Evolutionary conservation across 2,888 invertebrate species (phyloP).

Genomic region (Celastrina argiolus): DNA sequence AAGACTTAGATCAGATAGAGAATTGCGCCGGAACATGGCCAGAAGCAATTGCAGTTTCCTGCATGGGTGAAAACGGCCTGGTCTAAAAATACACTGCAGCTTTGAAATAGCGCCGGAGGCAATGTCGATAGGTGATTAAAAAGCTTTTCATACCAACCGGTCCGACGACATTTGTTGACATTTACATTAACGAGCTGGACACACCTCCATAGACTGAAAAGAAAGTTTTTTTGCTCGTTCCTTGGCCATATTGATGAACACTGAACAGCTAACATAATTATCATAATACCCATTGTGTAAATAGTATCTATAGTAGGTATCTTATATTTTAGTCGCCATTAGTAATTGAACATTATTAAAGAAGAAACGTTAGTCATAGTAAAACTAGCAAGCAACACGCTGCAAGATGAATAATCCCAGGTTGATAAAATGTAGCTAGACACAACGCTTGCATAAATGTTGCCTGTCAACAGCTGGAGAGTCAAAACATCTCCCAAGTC

Average conservation of each 20-base stretch:
- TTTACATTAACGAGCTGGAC: constrained; percentile 66
- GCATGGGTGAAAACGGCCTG: constrained; percentile 37
- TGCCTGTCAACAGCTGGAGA: neutral
- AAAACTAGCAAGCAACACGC: neutral
- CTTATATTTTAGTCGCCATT: too few relatives aligned
- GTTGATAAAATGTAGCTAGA: neutral
- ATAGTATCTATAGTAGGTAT: neutral
- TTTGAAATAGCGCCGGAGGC: constrained; percentile 53
- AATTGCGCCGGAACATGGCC: constrained; percentile 21
- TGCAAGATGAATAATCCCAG: neutral
- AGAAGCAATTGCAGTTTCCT: constrained; percentile 26
- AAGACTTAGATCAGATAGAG: constrained; percentile 19
- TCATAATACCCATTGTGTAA: neutral
- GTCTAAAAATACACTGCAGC: constrained; percentile 51
- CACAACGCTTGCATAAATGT: neutral
- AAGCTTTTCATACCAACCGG: constrained; percentile 57
- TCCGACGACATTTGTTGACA: constrained; percentile 62
- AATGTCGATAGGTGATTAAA: constrained; percentile 41
- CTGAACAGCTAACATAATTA: neutral
- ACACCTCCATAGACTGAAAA: constrained; percentile 55
- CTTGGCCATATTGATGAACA: neutral
- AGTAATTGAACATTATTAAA: too few relatives aligned
- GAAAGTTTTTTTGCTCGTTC: constrained; percentile 49
- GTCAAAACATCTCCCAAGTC: constrained; percentile 1
- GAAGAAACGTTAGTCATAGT: neutral